Evolutionary conservation across 1,140 invertebrate species (phyloP).

Genomic region (Brachionus manjavacas): DNA sequence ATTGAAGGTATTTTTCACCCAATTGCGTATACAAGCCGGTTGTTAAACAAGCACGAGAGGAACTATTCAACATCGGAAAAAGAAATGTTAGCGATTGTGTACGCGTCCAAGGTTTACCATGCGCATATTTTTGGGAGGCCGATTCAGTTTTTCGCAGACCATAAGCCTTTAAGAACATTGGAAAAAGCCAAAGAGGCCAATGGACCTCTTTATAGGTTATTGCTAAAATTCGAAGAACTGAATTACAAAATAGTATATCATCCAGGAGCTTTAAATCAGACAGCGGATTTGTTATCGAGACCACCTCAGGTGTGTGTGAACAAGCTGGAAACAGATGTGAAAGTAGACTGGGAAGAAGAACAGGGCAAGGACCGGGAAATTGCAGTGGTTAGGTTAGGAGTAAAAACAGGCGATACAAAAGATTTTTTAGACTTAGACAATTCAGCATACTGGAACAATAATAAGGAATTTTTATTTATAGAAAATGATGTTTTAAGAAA

Average conservation of each 20-base stretch:
- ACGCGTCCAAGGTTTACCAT: background rate
- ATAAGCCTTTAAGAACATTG: background rate
- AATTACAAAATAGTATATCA: conserved; percentile 12
- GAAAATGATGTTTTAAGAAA: conserved; percentile 15
- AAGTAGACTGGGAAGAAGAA: background rate
- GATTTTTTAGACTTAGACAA: background rate
- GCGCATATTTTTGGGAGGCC: background rate
- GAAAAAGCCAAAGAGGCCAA: background rate
- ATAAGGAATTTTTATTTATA: background rate
- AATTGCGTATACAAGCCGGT: too few species aligned
- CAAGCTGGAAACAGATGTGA: background rate
- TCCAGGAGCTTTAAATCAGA: background rate
- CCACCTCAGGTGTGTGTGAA: background rate
- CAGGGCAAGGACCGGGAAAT: background rate
- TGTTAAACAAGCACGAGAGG: too few species aligned
- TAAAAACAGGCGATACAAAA: conserved; percentile 5
- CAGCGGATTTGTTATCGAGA: conserved; percentile 10
- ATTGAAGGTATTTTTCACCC: too few species aligned
- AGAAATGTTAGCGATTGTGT: too few species aligned
- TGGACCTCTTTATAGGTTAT: background rate
- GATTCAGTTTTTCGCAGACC: background rate
- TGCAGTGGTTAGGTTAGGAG: background rate
- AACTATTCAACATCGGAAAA: too few species aligned
- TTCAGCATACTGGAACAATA: background rate
- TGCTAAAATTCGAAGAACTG: background rate